Evolutionary conservation across 2,113 vertebrate species (phyloP).

Genomic region (Crotalus viridis): DNA sequence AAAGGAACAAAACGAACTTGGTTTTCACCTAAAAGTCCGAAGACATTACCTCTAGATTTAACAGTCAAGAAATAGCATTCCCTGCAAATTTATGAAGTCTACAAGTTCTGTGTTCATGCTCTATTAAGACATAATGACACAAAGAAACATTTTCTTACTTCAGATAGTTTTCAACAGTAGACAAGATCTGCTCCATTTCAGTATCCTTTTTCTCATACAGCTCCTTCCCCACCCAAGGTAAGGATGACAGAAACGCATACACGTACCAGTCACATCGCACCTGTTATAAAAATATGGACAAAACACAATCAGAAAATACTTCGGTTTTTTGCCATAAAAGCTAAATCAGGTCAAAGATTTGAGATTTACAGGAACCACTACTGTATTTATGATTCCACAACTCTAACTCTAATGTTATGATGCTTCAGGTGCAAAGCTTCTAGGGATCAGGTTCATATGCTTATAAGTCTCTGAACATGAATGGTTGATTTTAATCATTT

Average conservation of each 20-base stretch:
- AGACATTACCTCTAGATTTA: not conserved
- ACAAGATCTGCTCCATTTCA: constrained; percentile 93
- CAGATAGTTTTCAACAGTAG: constrained; percentile 90
- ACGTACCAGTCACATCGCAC: constrained; percentile 97
- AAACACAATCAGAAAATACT: not conserved
- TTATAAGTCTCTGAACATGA: not conserved
- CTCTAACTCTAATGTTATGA: not conserved
- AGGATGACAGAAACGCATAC: constrained; percentile 88
- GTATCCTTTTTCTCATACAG: constrained; percentile 98
- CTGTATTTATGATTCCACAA: not conserved
- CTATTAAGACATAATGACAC: not conserved
- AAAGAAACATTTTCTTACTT: constrained; percentile 76
- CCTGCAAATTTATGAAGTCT: not conserved
- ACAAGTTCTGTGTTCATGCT: not conserved
- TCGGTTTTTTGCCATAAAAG: not conserved
- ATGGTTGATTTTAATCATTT: not conserved
- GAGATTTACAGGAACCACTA: not conserved
- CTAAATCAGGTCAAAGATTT: not conserved
- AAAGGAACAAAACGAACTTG: not conserved
- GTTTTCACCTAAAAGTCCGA: not conserved
- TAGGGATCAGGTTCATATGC: not conserved
- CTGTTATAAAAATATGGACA: constrained; percentile 58
- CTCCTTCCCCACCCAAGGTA: constrained; percentile 98
- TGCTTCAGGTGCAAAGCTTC: not conserved
- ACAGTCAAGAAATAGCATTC: not conserved